A percentile compares a stretch with the other conserved stretches of the same genome.
Conservation (phyloP, 2,888 invertebrate genomes). For the Lepidocyrtoides sp. region DNA sequence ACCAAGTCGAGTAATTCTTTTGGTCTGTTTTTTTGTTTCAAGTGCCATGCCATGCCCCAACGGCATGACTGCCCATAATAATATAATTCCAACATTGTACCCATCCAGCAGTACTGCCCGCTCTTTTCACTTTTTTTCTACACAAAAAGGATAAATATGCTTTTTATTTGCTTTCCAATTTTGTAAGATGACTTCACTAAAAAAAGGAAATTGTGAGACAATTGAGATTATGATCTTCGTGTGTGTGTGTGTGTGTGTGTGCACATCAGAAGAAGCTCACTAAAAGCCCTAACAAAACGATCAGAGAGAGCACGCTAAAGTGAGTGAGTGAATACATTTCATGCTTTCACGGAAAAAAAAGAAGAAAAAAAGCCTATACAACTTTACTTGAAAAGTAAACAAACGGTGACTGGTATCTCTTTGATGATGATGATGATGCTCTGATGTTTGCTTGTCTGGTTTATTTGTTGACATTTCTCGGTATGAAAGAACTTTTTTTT, state of each 20-base stretch:
- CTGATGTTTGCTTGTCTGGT: not conserved
- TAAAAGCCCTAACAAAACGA: not conserved
- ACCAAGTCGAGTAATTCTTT: constrained; percentile 14
- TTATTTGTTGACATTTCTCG: constrained; percentile 16
- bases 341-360: not conserved
- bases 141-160: not conserved
- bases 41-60: not conserved
- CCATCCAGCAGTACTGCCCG: not conserved
- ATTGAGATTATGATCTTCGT: constrained; percentile 14
- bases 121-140: not conserved
- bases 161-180: constrained; percentile 42
- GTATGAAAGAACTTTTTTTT: not conserved
- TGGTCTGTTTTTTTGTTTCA: not conserved
- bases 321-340: not conserved
- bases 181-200: constrained; percentile 42
- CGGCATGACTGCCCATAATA: constrained; percentile 36
- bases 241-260: not conserved
- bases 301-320: not conserved
- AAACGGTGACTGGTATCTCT: constrained; percentile 53
- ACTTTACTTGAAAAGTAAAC: constrained; percentile 9
- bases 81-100: not conserved
- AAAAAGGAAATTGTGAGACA: constrained; percentile 16
- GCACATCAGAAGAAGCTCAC: not conserved
- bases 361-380: not conserved
- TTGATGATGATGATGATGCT: not conserved